Evolutionary conservation across 1,140 invertebrate genomes (phyloP).

Genomic region (Pollicipes pollicipes): DNA sequence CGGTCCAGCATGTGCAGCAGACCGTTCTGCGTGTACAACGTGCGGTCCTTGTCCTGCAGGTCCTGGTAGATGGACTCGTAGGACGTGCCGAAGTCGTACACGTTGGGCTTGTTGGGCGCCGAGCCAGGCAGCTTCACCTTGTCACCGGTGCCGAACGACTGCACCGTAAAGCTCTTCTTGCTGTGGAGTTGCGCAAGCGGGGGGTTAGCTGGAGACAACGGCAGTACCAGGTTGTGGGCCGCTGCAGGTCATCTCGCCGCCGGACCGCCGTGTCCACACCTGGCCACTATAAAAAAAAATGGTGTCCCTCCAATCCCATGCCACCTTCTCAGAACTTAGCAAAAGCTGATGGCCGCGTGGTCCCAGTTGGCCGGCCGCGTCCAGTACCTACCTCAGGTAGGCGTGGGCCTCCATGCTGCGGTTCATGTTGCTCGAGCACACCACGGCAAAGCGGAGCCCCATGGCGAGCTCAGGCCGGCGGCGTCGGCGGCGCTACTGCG

Average conservation of each 20-base stretch:
- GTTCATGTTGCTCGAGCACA: constrained; percentile 99
- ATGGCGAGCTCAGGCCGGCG: no score
- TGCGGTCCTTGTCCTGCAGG: constrained; percentile 30
- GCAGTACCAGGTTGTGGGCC: no score
- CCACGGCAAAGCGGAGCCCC: constrained; percentile 57
- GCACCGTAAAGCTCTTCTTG: constrained; percentile 91
- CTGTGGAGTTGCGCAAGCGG: constrained; percentile 26
- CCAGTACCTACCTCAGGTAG: constrained; percentile 61
- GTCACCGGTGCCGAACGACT: constrained; percentile 94
- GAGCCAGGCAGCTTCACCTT: constrained; percentile 93
- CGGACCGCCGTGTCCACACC: no score
- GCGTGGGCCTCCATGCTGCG: constrained; percentile 98
- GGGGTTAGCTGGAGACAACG: no score
- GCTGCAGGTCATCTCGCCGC: no score
- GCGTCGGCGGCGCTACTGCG: no score
- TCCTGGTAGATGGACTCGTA: constrained; percentile 98
- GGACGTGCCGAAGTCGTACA: constrained; percentile 90
- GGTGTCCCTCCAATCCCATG: no score
- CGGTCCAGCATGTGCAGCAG: constrained; percentile 95
- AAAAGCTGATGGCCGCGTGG: no score
- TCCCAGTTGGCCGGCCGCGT: no score
- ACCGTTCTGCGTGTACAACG: constrained; percentile 90
- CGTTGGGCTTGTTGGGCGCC: constrained; percentile 84
- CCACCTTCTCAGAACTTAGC: not conserved
- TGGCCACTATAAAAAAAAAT: no score